Evolutionary conservation across 2,797 vertebrate genomes (phyloP), one percentile per base, ranked within the genome.

Genomic region (Thaleichthys pacificus): DNA sequence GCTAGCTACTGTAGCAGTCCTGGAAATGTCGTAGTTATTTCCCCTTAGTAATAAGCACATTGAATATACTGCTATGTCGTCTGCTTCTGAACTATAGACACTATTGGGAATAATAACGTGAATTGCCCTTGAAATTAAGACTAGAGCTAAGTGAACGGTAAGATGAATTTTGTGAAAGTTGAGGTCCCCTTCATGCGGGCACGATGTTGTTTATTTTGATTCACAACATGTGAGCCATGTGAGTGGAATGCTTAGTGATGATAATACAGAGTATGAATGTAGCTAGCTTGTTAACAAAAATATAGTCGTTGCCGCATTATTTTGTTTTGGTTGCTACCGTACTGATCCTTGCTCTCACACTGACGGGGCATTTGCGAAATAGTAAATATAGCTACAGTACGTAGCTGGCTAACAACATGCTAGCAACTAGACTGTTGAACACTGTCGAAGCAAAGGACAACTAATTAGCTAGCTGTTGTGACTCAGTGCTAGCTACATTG

Each of bases 111-210:
- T 58, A 47, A 30, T 3, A 22, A 58, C 14, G 12, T 66, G 35
- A 8, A 30, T 32, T 38, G 8, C 3, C 5, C 11, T 70, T 63
- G 49, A 74, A 32, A 26, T 15, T 3, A 62, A 71, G 60, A 69
- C 77, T 60, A 71, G 57, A 69, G 77, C 89, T 89, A 73, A 87
- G 56, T 22, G 22, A 58, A 47, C 42, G 42, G 42, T 47, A 47
- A 64, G 32, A 42, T 5, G 15, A 22, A 21, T 65, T 14, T 65
- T 65, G 17, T n/a, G 30, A 7, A n/a, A 17, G 28, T 32, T 9
- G 30, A 64, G 22, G 1, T 24, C 57, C 9, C 57, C 15, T 19
- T 15, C 62, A 64, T 19, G 9, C 32, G 47, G 65, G 0, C 14
- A 66, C 38, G 11, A 21, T 17, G 38, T 4, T 66, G 64, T 66